phyloP scores from a whole-genome alignment of 2,797 vertebrate species.

The Hirundo rustica region DNA sequence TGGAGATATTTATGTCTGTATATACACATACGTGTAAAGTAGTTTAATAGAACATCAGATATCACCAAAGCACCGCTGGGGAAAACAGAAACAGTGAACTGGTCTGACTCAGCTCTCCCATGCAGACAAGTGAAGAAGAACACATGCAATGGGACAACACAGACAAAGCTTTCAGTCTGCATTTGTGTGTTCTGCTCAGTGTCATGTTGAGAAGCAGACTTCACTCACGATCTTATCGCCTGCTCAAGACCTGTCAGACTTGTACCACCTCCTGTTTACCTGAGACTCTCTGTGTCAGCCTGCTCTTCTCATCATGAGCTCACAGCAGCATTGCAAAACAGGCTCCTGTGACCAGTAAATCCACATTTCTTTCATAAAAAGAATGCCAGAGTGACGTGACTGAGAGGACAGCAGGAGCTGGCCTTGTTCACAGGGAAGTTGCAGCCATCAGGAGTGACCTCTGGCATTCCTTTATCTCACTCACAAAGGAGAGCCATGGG shows the following conservation, averaged over 20 bases:
- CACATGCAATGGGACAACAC: background rate
- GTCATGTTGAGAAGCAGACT: background rate
- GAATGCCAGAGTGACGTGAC: background rate
- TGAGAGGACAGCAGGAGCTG: background rate
- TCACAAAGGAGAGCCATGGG: background rate
- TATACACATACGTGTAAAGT: background rate
- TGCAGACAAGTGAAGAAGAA: background rate
- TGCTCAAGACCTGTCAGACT: slow-evolving; percentile 16
- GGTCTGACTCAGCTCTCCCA: background rate
- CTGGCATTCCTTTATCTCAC: background rate
- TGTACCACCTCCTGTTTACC: background rate
- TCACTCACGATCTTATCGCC: background rate
- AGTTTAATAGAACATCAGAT: background rate
- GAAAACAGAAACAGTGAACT: background rate
- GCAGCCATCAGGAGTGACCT: background rate
- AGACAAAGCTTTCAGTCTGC: background rate
- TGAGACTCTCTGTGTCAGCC: background rate
- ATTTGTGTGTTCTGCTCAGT: background rate
- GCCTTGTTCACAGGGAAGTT: background rate
- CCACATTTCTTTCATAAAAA: slow-evolving; percentile 3
- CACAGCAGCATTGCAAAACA: slow-evolving; percentile 17
- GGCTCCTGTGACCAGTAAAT: background rate
- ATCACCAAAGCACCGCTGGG: background rate
- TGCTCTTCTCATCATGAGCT: background rate
- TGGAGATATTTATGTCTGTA: background rate